phyloP scores from a whole-genome alignment of 2,113 vertebrate genomes.

The Bagarius yarrelli region DNA sequence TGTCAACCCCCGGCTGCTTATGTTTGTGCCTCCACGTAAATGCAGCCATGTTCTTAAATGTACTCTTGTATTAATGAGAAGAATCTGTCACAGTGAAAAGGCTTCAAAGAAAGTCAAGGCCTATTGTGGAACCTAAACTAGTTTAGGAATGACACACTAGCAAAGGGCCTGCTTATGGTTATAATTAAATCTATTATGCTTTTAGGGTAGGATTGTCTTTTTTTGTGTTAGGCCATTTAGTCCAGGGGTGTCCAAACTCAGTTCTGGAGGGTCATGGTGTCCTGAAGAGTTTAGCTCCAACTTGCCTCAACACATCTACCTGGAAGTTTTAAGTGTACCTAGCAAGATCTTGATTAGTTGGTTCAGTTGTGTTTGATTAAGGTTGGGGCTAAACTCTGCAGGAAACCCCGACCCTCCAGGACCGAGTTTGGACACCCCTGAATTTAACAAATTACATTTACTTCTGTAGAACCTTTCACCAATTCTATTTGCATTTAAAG shows the following conservation, averaged over 20 bases:
- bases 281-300: too few relatives aligned
- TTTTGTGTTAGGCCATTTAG: too few relatives aligned
- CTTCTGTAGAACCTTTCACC: not conserved
- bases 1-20: not conserved
- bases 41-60: not conserved
- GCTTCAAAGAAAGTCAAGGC: not conserved
- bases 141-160: not conserved
- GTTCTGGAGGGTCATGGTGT: too few relatives aligned
- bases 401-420: too few relatives aligned
- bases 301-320: too few relatives aligned
- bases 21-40: not conserved
- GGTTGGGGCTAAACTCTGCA: too few relatives aligned
- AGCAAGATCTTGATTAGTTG: too few relatives aligned
- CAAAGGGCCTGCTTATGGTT: not conserved
- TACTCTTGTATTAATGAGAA: conserved; percentile 17
- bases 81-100: conserved; percentile 3
- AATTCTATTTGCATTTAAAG: not conserved
- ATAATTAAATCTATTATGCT: not conserved
- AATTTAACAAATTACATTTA: too few relatives aligned
- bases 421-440: too few relatives aligned
- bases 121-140: not conserved
- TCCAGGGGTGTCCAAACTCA: too few relatives aligned
- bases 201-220: not conserved
- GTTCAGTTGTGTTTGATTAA: too few relatives aligned
- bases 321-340: too few relatives aligned